phyloP scores from a whole-genome alignment of 1,140 invertebrate species.

The Drosophila ironensis region DNA sequence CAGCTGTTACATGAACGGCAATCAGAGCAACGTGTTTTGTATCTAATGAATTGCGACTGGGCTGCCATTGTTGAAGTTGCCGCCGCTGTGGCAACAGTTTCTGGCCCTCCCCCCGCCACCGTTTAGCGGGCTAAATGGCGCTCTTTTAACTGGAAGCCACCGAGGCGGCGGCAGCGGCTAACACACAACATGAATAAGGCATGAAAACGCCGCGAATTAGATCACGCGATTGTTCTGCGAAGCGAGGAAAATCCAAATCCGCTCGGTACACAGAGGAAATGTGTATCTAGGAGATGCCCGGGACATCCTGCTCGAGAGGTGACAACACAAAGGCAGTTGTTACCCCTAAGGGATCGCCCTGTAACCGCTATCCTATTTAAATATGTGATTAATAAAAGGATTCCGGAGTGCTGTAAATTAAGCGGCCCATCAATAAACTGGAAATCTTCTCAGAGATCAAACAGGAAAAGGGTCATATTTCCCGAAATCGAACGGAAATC shows the following conservation, averaged over 20 bases:
- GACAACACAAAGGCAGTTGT: constrained; percentile 2
- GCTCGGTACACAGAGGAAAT: neutral
- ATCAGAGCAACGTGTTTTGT: constrained; percentile 57
- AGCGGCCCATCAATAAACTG: neutral
- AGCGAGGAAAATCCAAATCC: neutral
- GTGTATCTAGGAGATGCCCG: constrained; percentile 12
- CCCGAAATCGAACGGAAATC: no score
- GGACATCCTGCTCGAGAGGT: constrained; percentile 17
- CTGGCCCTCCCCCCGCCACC: neutral
- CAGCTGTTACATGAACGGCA: constrained; percentile 40
- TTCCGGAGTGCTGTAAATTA: neutral
- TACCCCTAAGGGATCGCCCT: neutral
- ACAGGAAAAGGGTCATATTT: no score
- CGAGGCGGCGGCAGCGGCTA: no score
- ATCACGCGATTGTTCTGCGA: constrained; percentile 29
- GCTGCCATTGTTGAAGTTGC: constrained; percentile 21
- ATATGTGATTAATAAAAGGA: constrained; percentile 7
- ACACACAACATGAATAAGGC: constrained; percentile 29
- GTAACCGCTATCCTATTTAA: neutral
- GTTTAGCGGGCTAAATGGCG: constrained; percentile 40
- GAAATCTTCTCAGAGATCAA: neutral
- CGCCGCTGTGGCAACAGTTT: neutral
- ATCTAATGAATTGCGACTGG: constrained; percentile 54
- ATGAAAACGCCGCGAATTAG: constrained; percentile 30
- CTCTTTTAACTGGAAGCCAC: constrained; percentile 33